Conservation (phyloP, 2,113 vertebrate genomes). For the Zonotrichia leucophrys region DNA sequence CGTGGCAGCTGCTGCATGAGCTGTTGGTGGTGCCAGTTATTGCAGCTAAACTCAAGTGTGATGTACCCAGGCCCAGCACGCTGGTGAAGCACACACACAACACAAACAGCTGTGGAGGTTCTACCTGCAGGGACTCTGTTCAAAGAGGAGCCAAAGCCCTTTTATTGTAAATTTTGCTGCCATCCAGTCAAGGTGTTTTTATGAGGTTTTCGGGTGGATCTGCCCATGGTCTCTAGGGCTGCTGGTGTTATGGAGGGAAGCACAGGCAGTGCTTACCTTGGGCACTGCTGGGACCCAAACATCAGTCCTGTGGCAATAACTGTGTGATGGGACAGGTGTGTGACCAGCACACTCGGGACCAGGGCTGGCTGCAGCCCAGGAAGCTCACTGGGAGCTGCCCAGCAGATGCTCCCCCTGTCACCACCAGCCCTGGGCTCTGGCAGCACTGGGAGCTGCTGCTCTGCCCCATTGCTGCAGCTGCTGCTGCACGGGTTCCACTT, state of each 20-base stretch:
- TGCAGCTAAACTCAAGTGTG: background rate
- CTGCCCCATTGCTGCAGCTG: background rate
- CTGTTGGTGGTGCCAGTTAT: background rate
- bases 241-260: background rate
- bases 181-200: background rate
- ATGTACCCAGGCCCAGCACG: accelerated
- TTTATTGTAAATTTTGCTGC: background rate
- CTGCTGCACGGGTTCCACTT: background rate
- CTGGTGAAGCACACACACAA: background rate
- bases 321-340: accelerated
- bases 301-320: accelerated
- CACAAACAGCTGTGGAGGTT: background rate
- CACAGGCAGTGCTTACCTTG: too few species aligned
- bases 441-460: accelerated
- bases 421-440: background rate
- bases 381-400: background rate
- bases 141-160: accelerated
- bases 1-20: background rate
- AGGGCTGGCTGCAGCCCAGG: accelerated
- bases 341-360: accelerated
- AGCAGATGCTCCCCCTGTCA: background rate
- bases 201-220: accelerated
- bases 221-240: background rate
- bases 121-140: background rate
- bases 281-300: background rate